Conservation (phyloP, 1,140 invertebrate genomes). For the Drosophila kikkawai region DNA sequence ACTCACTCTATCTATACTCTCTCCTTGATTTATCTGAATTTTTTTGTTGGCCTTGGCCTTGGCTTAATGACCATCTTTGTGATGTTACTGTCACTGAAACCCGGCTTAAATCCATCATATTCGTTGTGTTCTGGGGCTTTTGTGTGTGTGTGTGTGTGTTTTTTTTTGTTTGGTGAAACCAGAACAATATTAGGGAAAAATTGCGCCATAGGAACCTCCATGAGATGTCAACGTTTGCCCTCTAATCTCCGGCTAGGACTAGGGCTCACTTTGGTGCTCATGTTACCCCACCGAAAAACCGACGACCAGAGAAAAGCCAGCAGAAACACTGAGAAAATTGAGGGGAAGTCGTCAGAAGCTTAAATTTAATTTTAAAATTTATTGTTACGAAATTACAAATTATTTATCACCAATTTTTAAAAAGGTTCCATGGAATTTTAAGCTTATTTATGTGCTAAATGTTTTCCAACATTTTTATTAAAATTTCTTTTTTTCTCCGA, state of each 20-base stretch:
- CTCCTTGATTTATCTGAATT: not conserved
- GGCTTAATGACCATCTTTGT: constrained; percentile 19
- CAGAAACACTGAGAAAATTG: not conserved
- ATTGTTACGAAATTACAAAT: no score
- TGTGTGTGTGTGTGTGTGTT: not conserved
- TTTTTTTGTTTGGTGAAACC: not conserved
- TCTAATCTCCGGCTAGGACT: constrained; percentile 64
- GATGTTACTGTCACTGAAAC: constrained; percentile 27
- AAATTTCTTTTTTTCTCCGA: not conserved
- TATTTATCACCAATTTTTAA: no score
- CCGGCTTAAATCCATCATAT: constrained; percentile 31
- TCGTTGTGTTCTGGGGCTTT: not conserved
- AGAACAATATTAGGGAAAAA: constrained; percentile 9
- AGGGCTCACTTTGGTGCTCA: constrained; percentile 55
- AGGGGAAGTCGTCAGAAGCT: no score
- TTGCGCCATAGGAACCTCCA: constrained; percentile 38
- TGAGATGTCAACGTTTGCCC: constrained; percentile 53
- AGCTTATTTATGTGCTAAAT: not conserved
- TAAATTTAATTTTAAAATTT: no score
- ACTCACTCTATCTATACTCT: not conserved
- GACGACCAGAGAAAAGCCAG: not conserved
- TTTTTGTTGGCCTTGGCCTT: not conserved
- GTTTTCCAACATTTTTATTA: not conserved
- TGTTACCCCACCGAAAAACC: constrained; percentile 32
- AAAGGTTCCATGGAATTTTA: not conserved